These are phyloP conservation scores for Phortica magna DNA, from an alignment of 2,888 invertebrate genomes.

Conservation along the genomic window DNA sequence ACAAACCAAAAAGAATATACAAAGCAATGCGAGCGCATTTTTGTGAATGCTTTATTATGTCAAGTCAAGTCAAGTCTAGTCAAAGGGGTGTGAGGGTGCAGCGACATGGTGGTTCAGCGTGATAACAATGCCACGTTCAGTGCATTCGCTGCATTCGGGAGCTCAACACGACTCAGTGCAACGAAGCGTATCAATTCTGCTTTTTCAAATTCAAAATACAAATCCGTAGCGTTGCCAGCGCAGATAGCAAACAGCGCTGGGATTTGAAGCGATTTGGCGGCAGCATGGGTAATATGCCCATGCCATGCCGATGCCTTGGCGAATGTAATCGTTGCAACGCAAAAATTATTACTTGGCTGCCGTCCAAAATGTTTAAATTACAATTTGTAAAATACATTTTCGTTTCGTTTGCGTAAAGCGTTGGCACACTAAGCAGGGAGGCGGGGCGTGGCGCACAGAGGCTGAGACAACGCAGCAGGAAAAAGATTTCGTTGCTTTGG, in stretches of 20 bases:
- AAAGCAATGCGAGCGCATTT: slow-evolving; percentile 1
- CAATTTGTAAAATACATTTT: slow-evolving; percentile 59
- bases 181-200: slow-evolving; percentile 65
- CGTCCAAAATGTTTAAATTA: slow-evolving; percentile 71
- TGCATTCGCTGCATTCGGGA: slow-evolving; percentile 16
- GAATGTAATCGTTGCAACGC: slow-evolving; percentile 41
- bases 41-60: slow-evolving; percentile 36
- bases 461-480: not conserved
- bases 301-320: slow-evolving; percentile 4
- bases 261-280: not conserved
- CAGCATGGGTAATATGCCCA: not conserved
- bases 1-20: slow-evolving; percentile 12
- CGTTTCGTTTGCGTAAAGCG: not conserved
- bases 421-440: no score
- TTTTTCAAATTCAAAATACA: slow-evolving; percentile 54
- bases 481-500: not conserved
- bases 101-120: not conserved
- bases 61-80: slow-evolving; percentile 13
- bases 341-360: slow-evolving; percentile 71
- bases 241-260: slow-evolving; percentile 24
- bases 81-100: not conserved
- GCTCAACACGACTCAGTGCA: slow-evolving; percentile 47
- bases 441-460: no score
- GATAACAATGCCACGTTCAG: slow-evolving; percentile 57
- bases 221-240: slow-evolving; percentile 35